phyloP scores from a whole-genome alignment of 2,113 vertebrate genomes.

The Bufo bufo region DNA sequence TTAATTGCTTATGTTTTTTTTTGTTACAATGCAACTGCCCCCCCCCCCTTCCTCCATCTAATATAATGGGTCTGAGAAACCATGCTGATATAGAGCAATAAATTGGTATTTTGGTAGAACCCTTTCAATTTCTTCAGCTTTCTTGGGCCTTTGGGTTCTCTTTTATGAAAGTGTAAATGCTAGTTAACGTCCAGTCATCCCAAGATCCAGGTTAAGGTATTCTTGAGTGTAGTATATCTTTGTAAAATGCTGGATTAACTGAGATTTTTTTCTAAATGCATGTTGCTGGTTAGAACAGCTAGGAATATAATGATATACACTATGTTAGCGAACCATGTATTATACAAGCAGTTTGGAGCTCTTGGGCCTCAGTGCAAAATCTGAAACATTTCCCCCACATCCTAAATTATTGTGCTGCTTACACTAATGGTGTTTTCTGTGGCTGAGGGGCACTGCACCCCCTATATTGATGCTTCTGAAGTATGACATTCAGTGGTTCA shows the following conservation, averaged over 20 bases:
- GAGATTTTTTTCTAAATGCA: neutral
- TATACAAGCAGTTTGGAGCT: neutral
- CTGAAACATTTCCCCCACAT: no score
- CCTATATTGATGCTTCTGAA: no score
- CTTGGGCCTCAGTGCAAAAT: no score
- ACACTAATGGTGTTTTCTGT: no score
- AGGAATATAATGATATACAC: neutral
- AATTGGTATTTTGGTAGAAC: neutral
- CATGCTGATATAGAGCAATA: neutral
- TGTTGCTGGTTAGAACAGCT: neutral
- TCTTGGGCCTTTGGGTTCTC: constrained; percentile 12
- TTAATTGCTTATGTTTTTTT: constrained; percentile 14
- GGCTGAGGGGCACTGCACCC: no score
- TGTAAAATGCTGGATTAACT: neutral
- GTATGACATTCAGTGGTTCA: no score
- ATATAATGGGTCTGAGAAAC: neutral
- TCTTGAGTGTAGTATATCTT: neutral
- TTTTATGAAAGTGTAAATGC: constrained; percentile 17
- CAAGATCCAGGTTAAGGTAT: neutral
- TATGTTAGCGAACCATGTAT: neutral
- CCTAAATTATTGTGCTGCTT: no score
- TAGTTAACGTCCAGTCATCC: neutral
- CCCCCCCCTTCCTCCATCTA: neutral
- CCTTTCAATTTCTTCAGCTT: neutral
- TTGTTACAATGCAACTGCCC: neutral